A percentile compares a stretch with the other conserved stretches of the same genome.
Evolutionary conservation across 2,113 vertebrate species (phyloP).

Genomic region (Silurus asotus): DNA sequence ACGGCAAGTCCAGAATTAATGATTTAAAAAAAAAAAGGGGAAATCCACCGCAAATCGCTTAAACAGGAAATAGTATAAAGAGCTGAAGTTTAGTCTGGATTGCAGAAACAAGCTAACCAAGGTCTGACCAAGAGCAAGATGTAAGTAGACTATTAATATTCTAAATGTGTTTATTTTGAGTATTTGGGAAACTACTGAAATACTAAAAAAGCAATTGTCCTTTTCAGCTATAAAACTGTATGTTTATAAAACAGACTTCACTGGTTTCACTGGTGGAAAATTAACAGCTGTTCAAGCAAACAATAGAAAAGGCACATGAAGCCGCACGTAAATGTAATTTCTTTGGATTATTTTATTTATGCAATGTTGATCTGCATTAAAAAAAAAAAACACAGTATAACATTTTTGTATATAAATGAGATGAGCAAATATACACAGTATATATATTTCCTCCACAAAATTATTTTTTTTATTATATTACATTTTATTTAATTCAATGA

Average conservation of each 20-base stretch:
- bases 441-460: too few species aligned
- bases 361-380: too few species aligned
- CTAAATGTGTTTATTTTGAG: background rate
- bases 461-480: background rate
- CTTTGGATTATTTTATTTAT: background rate
- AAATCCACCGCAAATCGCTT: background rate
- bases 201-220: background rate
- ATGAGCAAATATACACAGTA: too few species aligned
- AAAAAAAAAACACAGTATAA: too few species aligned
- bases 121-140: background rate
- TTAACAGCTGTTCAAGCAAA: background rate
- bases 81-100: background rate
- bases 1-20: background rate
- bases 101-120: background rate
- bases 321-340: background rate
- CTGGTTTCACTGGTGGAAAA: background rate
- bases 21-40: background rate
- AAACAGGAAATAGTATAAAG: background rate
- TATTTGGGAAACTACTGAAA: background rate
- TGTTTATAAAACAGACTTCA: background rate
- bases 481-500: background rate
- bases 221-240: background rate
- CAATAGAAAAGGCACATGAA: background rate
- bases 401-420: too few species aligned
- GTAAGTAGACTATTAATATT: background rate